Percentiles rank a stretch among this genome's conserved stretches.
phyloP scores from a whole-genome alignment of 2,797 vertebrate genomes.

The Rhadinocentrus ornatus region DNA sequence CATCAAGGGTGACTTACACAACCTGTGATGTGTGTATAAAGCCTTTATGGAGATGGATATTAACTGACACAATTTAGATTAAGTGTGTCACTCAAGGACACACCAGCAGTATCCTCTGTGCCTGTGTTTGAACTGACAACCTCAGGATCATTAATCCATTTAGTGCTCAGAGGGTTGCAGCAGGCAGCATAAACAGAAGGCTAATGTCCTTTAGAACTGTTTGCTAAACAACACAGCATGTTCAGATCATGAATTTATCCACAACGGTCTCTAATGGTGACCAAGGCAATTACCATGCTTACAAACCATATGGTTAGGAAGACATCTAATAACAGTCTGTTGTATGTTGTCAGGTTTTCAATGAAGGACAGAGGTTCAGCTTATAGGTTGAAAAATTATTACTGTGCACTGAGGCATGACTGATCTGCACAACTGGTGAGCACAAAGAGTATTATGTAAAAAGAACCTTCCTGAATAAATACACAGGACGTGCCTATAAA shows the following conservation, averaged over 20 bases:
- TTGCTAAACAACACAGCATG: constrained; percentile 61
- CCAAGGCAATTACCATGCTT: constrained; percentile 57
- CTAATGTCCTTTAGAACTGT: constrained; percentile 64
- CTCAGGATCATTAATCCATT: constrained; percentile 77
- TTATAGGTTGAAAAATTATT: constrained; percentile 57
- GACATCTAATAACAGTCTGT: constrained; percentile 68
- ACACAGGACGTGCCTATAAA: constrained; percentile 57
- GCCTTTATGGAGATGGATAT: constrained; percentile 77
- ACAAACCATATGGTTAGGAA: constrained; percentile 72
- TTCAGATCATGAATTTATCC: constrained; percentile 63
- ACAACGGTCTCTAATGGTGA: constrained; percentile 51
- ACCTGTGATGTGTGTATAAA: constrained; percentile 67
- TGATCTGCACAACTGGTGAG: constrained; percentile 67
- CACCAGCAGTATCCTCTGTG: constrained; percentile 60
- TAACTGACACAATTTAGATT: constrained; percentile 75
- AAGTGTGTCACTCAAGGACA: constrained; percentile 77
- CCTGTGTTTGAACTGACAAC: constrained; percentile 72
- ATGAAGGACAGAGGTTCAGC: constrained; percentile 74
- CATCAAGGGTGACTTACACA: constrained; percentile 70
- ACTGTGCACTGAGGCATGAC: constrained; percentile 55
- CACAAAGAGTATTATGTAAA: constrained; percentile 62
- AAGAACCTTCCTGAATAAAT: constrained; percentile 49
- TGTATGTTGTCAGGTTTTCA: constrained; percentile 64
- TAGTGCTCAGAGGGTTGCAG: constrained; percentile 59
- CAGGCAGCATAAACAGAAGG: constrained; percentile 71